Evolutionary conservation across 2,888 invertebrate species (phyloP).

Genomic region (Torymus tubicola): DNA sequence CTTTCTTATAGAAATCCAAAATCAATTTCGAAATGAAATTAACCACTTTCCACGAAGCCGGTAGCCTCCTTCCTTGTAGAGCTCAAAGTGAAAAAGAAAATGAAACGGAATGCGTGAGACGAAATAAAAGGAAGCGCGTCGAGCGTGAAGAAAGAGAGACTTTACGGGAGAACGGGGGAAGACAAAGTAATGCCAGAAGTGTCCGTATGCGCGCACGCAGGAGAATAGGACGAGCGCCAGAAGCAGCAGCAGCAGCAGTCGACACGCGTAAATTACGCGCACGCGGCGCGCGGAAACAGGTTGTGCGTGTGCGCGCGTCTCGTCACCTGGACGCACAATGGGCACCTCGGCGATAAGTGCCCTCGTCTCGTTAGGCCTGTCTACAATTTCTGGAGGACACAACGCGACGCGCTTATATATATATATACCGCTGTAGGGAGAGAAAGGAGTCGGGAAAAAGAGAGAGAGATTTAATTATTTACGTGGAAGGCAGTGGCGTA

Average conservation of each 20-base stretch:
- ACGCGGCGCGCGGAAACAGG: background rate
- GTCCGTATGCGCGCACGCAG: background rate
- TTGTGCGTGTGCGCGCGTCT: constrained; percentile 20
- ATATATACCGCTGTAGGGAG: no score
- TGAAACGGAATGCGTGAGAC: background rate
- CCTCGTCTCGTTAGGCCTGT: constrained; percentile 38
- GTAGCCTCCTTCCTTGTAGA: background rate
- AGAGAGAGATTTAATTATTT: constrained; percentile 47
- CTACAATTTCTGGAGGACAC: constrained; percentile 25
- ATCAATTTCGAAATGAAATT: no score
- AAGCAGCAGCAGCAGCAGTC: background rate
- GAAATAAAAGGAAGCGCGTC: no score
- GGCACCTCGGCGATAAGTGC: constrained; percentile 37
- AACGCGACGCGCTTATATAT: no score
- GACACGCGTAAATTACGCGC: background rate
- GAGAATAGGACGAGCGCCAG: background rate
- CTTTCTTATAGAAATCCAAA: no score
- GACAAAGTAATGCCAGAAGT: constrained; percentile 21
- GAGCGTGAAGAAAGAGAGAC: background rate
- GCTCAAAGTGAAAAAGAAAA: background rate
- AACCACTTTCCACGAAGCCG: no score
- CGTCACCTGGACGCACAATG: constrained; percentile 35
- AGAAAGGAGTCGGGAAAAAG: background rate
- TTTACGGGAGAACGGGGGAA: background rate
- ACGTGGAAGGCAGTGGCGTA: constrained; percentile 8